Evolutionary conservation across 2,888 invertebrate species (phyloP), one percentile per base, ranked within the genome.

Genomic region (Acleris laterana): DNA sequence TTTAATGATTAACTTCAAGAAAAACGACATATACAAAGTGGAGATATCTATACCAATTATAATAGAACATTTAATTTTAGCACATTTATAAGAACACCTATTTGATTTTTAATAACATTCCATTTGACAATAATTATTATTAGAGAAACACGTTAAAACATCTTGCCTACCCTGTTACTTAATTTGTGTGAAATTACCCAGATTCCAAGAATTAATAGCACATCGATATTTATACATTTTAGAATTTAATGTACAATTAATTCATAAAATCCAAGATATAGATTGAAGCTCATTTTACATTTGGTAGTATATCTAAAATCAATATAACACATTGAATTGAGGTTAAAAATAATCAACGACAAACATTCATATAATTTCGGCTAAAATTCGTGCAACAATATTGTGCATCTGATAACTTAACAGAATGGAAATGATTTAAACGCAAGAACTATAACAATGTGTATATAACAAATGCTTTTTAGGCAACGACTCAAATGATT

Each of bases 61-160:
- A 46, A 46, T 46, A 46, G 5, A 38, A 46, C 46, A 46, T 46
- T 46, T 13, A 44, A 42, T 25, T 32, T 32, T 38, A 38, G 38
- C 38, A 46, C 46, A 46, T n/a, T 32, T 52, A 42, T n/a, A 28
- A 59, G 28, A 53, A 59, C 63, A 63, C 13, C 13, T n/a, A 64
- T 55, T 38, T 19, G 19, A 19, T 48, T 58, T 4, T 5, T 22
- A 32, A 46, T 38, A 53, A 64, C 49, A 60, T 49, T 64, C 53
- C 53, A 60, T 64, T 49, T 38, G n/a, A 55, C 44, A 52, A 52
- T 63, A 51, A 58, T 32, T 52, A 63, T 57, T 16, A 59, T 55
- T 62, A 48, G 32, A 32, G 7, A 46, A 17, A 28, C n/a, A 62
- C 28, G 53, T 42, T 38, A 16, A 20, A 16, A 55, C 16, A 46